These are phyloP conservation scores for Empis stercorea DNA, from an alignment of 2,888 invertebrate species.

Conservation along the genomic window DNA sequence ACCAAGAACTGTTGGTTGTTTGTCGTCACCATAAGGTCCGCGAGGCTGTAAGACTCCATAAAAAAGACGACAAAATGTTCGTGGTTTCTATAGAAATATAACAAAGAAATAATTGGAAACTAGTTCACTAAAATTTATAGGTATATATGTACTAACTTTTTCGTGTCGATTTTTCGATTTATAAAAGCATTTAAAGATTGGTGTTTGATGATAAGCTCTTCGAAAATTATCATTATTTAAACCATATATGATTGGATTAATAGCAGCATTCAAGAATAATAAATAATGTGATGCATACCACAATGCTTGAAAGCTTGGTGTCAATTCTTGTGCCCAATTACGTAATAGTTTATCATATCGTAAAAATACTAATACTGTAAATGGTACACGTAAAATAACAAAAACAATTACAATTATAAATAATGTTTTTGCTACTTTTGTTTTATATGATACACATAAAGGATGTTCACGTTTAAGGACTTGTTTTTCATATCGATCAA, in stretches of 20 bases:
- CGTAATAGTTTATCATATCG: constrained; percentile 34
- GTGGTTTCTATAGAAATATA: neutral
- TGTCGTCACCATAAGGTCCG: constrained; percentile 7
- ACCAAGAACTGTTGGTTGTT: constrained; percentile 1
- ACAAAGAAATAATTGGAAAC: neutral
- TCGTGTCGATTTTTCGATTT: neutral
- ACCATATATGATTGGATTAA: constrained; percentile 68
- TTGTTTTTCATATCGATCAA: constrained; percentile 52
- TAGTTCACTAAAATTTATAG: too few relatives aligned
- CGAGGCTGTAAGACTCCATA: constrained; percentile 6
- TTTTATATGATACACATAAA: constrained; percentile 48
- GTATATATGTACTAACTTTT: too few relatives aligned
- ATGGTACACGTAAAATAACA: constrained; percentile 56
- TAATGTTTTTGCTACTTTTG: constrained; percentile 55
- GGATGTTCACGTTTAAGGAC: constrained; percentile 49
- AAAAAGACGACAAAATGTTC: constrained; percentile 1
- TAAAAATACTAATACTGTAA: constrained; percentile 56
- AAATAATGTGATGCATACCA: constrained; percentile 59
- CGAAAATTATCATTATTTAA: constrained; percentile 57
- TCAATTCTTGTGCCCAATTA: neutral
- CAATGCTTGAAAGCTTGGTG: constrained; percentile 37
- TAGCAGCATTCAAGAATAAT: constrained; percentile 56
- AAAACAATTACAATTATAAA: constrained; percentile 56
- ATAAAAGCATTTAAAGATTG: constrained; percentile 19
- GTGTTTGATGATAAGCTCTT: constrained; percentile 52